Evolutionary conservation across 2,797 vertebrate species (phyloP).

Genomic region (Chiloscyllium punctatum): DNA sequence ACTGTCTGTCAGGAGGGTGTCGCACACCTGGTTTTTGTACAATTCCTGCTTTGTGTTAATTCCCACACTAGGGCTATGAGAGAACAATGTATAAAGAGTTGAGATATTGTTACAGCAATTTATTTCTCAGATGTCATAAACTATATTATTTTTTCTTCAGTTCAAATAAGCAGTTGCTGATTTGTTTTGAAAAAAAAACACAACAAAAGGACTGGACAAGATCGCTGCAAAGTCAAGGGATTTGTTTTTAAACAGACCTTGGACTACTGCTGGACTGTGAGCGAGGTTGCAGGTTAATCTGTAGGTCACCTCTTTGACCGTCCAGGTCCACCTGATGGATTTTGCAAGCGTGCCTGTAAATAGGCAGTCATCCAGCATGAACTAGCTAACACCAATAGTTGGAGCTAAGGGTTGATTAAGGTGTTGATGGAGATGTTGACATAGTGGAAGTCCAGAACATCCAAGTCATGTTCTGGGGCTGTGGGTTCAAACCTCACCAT

Average conservation of each 20-base stretch:
- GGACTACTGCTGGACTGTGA: too few species aligned
- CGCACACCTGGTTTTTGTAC: conserved; percentile 27
- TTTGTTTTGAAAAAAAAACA: not conserved
- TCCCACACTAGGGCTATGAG: not conserved
- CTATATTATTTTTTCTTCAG: conserved; percentile 1
- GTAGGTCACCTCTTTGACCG: not conserved
- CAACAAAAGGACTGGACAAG: not conserved
- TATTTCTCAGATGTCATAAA: conserved; percentile 15
- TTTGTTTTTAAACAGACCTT: not conserved
- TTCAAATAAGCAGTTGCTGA: not conserved
- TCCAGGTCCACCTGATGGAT: not conserved
- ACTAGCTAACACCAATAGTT: not conserved
- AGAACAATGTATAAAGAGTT: not conserved
- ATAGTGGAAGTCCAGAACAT: too few species aligned
- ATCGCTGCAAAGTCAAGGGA: not conserved
- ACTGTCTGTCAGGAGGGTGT: conserved; percentile 14
- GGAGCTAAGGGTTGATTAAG: not conserved
- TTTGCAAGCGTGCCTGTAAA: not conserved
- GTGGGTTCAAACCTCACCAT: too few species aligned
- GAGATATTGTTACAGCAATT: conserved; percentile 17
- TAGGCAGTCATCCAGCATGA: not conserved
- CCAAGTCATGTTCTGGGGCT: too few species aligned
- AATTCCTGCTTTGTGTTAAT: conserved; percentile 25
- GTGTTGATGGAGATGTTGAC: too few species aligned
- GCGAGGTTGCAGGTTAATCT: not conserved